Conservation (phyloP, 2,888 invertebrate species). For the Phanerotoma sp. region DNA sequence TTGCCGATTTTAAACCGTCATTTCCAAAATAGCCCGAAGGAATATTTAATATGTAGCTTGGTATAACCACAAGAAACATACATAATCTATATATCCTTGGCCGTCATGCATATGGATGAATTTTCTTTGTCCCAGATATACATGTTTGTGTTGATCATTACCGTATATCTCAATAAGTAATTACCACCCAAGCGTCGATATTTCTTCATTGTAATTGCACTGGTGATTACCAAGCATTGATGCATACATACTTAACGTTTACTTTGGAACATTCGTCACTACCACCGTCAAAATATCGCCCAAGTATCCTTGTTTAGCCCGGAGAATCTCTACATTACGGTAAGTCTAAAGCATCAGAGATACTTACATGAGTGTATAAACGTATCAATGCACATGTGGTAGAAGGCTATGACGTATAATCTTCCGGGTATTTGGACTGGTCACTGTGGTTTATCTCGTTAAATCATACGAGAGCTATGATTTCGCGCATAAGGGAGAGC, state of each 20-base stretch:
- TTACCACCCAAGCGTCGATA: background rate
- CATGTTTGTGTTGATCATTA: constrained; percentile 1
- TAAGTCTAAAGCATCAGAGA: background rate
- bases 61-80: background rate
- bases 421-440: constrained; percentile 34
- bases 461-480: constrained; percentile 33
- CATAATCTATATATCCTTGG: constrained; percentile 1
- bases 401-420: constrained; percentile 24
- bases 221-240: background rate
- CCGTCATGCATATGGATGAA: background rate
- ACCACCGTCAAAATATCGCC: too few relatives aligned
- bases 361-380: background rate
- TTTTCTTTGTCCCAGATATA: constrained; percentile 6
- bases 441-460: constrained; percentile 30
- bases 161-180: constrained; percentile 5
- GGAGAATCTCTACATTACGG: too few relatives aligned
- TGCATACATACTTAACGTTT: background rate
- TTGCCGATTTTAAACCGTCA: too few relatives aligned
- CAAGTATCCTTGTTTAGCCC: too few relatives aligned
- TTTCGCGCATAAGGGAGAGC: constrained; percentile 22
- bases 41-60: background rate
- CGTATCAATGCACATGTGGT: background rate
- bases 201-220: constrained; percentile 5
- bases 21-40: too few relatives aligned
- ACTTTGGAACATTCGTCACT: background rate